A percentile compares a stretch with the other conserved stretches of the same genome.
phyloP scores from a whole-genome alignment of 2,797 vertebrate genomes.

The Chanos chanos region DNA sequence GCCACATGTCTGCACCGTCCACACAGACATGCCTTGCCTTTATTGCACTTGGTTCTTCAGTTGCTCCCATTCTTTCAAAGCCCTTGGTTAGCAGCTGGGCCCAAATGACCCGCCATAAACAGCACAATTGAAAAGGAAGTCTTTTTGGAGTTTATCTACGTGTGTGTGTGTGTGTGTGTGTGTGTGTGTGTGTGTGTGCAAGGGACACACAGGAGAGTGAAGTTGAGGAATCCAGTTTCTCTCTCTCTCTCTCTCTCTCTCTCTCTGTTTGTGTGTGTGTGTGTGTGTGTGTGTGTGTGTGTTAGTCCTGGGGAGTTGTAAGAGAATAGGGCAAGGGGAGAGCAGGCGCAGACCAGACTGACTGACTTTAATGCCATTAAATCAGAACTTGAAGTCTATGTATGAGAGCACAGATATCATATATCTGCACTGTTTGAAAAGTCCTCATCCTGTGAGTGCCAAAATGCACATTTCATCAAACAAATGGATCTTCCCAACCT shows the following conservation, averaged over 20 bases:
- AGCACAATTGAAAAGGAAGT: background rate
- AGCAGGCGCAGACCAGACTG: too few species aligned
- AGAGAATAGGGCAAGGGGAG: too few species aligned
- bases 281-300: background rate
- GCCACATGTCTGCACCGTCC: conserved; percentile 7
- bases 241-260: too few species aligned
- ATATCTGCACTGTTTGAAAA: too few species aligned
- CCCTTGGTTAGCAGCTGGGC: conserved; percentile 29
- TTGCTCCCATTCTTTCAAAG: conserved; percentile 18
- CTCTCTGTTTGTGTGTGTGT: background rate
- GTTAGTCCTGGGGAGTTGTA: background rate
- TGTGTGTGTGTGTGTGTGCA: conserved; percentile 3
- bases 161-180: conserved; percentile 15
- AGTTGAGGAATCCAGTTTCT: background rate
- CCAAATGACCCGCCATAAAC: conserved; percentile 38
- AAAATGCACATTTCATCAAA: too few species aligned
- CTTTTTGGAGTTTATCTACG: background rate
- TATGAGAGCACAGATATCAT: too few species aligned
- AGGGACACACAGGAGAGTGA: background rate
- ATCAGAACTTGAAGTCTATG: too few species aligned
- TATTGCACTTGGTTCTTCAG: conserved; percentile 36
- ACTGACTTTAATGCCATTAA: too few species aligned
- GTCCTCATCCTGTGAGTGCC: too few species aligned
- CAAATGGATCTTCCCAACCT: too few species aligned
- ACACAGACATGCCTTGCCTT: conserved; percentile 7